Evolutionary conservation across 2,113 vertebrate genomes (phyloP), one percentile per base, ranked within the genome.

Genomic region (Nipponia nippon): DNA sequence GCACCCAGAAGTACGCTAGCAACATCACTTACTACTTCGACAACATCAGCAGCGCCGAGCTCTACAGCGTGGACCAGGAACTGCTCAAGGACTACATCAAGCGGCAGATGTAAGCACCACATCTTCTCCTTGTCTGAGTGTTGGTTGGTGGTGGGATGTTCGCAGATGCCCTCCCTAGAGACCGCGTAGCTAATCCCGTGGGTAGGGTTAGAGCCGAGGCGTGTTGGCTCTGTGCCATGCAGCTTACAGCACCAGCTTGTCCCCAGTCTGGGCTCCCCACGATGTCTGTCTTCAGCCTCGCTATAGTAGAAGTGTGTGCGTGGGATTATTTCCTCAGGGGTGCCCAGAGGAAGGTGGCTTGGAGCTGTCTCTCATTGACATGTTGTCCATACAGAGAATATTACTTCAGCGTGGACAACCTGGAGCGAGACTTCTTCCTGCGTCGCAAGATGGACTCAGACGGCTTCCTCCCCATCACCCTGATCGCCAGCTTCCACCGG

Each of bases 81-180:
- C 98, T 99, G 95, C 99, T 99, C 62, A 99, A 99, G 95, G 99
- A 99, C 97, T 99, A 99, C 98, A 99, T 99, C 98, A 99, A 99
- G 98, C 98, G 99, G 53, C 99, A 99, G 97, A 99, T 99, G 99
- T 99, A 96, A 98, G 99, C 98, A 67, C 6, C 13, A 6, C 6
- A 55, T 79, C 87, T 29, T 72, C 52, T 73, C 34, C 44, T 77
- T 62, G 13, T 53, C 42, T 4, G 19, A 40, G 29, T 0, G 0
- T n/a, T 61, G 49, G 3, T 30, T 47, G 27, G 21, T 77, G 78
- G 63, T 47, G 79, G 19, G 16, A 15, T 36, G 20, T 55, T 66
- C 32, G 34, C 61, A 52, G 19, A 16, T 32, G 26, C 30, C 14
- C 6, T 69, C 9, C 23, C 11, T 67, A 49, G 89, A n/a, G 29